A percentile compares a stretch with the other conserved stretches of the same genome.
Evolutionary conservation across 2,888 invertebrate genomes (phyloP).

Genomic region (Gymnosoma rotundatum): DNA sequence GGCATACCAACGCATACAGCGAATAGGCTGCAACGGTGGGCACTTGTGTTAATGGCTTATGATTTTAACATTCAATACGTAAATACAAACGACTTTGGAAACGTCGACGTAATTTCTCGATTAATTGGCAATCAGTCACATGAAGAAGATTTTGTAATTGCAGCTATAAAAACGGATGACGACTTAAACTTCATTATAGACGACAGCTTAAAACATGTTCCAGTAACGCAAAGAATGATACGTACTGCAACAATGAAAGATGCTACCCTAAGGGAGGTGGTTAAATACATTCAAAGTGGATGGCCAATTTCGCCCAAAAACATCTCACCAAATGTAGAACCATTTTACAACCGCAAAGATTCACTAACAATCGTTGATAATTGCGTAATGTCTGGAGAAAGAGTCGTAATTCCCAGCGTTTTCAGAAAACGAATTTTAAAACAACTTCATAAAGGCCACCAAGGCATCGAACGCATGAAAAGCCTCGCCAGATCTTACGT

Average conservation of each 20-base stretch:
- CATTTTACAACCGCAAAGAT: constrained; percentile 20
- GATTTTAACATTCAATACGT: constrained; percentile 44
- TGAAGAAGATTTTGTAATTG: constrained; percentile 4
- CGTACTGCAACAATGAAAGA: too few species aligned
- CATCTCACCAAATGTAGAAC: background rate
- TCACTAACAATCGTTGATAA: background rate
- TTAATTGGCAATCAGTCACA: background rate
- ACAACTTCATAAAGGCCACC: constrained; percentile 27
- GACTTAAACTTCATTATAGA: background rate
- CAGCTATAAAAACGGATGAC: background rate
- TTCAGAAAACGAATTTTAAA: constrained; percentile 6
- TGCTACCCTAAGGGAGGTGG: too few species aligned
- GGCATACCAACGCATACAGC: too few species aligned
- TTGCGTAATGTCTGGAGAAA: constrained; percentile 20
- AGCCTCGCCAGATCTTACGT: too few species aligned
- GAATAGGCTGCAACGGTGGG: background rate
- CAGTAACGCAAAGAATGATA: too few species aligned
- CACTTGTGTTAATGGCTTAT: constrained; percentile 19
- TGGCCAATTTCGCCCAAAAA: background rate
- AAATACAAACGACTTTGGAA: constrained; percentile 8
- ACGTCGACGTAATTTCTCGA: background rate
- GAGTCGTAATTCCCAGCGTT: constrained; percentile 11
- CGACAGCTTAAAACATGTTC: background rate
- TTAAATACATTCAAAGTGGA: too few species aligned
- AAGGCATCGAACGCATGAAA: too few species aligned